Base-by-base conservation (phyloP, 2,797 vertebrate genomes). In the Sebastes aleutianus region DNA sequence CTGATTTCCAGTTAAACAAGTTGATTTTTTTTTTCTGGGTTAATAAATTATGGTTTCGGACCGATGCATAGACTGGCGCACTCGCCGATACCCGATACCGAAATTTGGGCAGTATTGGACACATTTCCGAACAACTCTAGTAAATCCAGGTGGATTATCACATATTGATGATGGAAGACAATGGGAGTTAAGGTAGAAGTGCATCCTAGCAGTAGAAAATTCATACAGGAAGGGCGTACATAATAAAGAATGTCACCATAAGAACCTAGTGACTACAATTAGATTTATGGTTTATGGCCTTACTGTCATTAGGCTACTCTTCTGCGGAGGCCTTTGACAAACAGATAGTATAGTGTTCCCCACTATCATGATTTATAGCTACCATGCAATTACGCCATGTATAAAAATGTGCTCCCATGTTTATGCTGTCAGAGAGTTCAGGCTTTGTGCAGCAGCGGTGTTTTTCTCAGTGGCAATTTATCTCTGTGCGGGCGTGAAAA, bases 371-470 rank as follows among this genome's bases (percentile, higher is more conserved):
- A 91, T 88, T 89, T 85, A 85, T 84, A 62, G 84, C 67, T 7
- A 84, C 81, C 86, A 79, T 84, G 85, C 88, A 92, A 85, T 91
- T 85, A 80, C 69, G 68, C 63, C 76, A 72, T 82, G 90, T 87
- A 84, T 86, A 79, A 91, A 90, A 87, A 89, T 91, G 83, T 76
- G 66, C 68, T 57, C 80, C 80, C 71, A 11, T 91, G 79, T 93
- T 93, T 88, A 84, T 88, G 47, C 82, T 85, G 86, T 92, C 88
- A 82, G 16, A 84, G 86, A 84, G 85, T 87, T 92, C 83, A 85
- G 79, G 72, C 79, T 88, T 91, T 84, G 82, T 87, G 74, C 75
- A 77, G 73, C 22, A 36, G 71, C 11, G 0, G 27, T 80, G 61
- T 86, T 89, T 88, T 88, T 84, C 80, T 89, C 73, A 14, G 78